Evolutionary conservation across 2,113 vertebrate species (phyloP).

Genomic region (Tauraco erythrolophus): DNA sequence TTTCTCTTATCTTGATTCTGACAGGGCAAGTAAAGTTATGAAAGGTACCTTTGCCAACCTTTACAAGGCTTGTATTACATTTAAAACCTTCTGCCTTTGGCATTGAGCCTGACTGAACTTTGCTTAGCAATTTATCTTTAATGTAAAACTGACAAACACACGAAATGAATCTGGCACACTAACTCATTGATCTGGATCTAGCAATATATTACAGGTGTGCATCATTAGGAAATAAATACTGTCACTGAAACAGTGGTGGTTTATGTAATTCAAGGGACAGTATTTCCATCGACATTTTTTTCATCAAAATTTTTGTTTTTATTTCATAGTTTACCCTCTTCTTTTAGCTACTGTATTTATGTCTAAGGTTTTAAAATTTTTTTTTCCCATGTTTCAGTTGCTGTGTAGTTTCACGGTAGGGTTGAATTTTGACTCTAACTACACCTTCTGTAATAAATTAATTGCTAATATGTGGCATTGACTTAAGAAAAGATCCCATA

Average conservation of each 20-base stretch:
- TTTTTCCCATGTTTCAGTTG: neutral
- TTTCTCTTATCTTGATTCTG: neutral
- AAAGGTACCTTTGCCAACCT: neutral
- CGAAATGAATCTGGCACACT: neutral
- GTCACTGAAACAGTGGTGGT: neutral
- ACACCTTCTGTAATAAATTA: neutral
- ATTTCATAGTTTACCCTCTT: fast-evolving
- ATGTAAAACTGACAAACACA: neutral
- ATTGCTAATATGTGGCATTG: neutral
- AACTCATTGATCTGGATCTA: neutral
- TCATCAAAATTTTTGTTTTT: neutral
- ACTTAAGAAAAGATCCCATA: neutral
- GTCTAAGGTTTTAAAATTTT: neutral
- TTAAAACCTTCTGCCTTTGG: neutral
- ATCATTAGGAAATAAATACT: neutral
- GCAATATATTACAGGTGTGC: neutral
- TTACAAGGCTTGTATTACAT: neutral
- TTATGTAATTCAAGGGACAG: neutral
- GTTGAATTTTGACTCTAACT: neutral
- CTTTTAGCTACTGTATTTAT: fast-evolving
- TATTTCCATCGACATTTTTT: neutral
- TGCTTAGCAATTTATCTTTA: neutral
- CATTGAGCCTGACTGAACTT: neutral
- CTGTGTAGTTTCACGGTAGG: neutral
- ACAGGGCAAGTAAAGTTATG: neutral